Evolutionary conservation across 2,113 vertebrate genomes (phyloP), one percentile per base, ranked within the genome.

Genomic region (Ophiodon elongatus): DNA sequence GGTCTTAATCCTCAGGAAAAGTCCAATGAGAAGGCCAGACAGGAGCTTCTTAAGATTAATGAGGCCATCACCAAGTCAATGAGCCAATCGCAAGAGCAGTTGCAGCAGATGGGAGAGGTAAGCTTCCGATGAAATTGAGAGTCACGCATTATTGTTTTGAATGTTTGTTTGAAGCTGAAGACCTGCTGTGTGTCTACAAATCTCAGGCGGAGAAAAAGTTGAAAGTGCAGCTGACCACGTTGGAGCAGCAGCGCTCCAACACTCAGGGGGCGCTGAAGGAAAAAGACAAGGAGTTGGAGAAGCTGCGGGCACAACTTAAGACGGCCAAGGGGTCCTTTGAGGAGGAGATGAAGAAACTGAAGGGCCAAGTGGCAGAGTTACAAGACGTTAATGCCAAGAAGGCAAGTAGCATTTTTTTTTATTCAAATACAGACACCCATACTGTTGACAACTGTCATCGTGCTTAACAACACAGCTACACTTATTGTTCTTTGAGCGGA

Each of bases 101-200:
- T 98, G 90, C 96, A 96, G 90, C 96, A 96, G 87, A 95, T 96
- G 27, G 96, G 93, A 73, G 96, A 97, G 95, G 98, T 98, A 93
- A 94, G 74, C 6, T 8, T 60, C 9, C 54, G 13, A 73, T 33
- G 35, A 31, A 29, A 63, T 1, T 1, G 10, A 7, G 21, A 0
- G 37, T 21, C 1, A 8, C 15, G 14, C 21, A 6, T 65, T 17
- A 21, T 1, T 35, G 3, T 52, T 35, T 65, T 13, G n/a, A 63
- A n/a, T 59, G 37, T 23, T 15, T 35, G 23, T 71, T 37, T 73
- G 62, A 65, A 75, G 25, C n/a, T 59, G 17, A 73, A 19, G 4
- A 10, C 35, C 21, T 43, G 27, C 29, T 81, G 37, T 86, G 25
- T 79, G 4, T 73, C 6, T 91, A 9, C 8, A 71, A 69, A 83